Conservation (phyloP, 2,888 invertebrate genomes). For the Rhabditoides inermis region DNA sequence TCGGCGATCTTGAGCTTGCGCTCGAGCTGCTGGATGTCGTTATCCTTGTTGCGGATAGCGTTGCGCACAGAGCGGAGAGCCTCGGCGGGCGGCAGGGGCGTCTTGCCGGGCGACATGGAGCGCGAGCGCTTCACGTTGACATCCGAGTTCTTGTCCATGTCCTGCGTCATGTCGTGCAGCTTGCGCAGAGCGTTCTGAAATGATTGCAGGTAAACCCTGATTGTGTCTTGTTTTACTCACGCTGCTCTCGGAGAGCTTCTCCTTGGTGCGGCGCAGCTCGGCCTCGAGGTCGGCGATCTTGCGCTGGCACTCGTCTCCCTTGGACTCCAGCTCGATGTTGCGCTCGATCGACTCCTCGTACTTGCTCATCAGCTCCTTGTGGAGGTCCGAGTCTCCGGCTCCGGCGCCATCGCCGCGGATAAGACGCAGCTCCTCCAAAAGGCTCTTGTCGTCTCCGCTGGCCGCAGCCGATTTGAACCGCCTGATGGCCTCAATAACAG, state of each 20-base stretch:
- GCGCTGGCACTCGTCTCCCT: slow-evolving; percentile 43
- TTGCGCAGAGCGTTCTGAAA: slow-evolving; percentile 40
- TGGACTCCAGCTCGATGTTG: slow-evolving; percentile 49
- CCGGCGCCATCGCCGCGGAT: slow-evolving; percentile 14
- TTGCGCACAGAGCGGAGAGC: slow-evolving; percentile 46
- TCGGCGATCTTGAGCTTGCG: slow-evolving; percentile 45
- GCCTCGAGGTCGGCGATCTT: slow-evolving; percentile 46
- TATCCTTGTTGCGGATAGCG: slow-evolving; percentile 44
- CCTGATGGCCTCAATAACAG: slow-evolving; percentile 6
- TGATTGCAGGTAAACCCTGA: too few species aligned
- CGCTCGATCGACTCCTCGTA: slow-evolving; percentile 50
- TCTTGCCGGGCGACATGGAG: slow-evolving; percentile 45
- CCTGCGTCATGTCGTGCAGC: slow-evolving; percentile 43
- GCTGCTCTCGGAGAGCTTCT: slow-evolving; percentile 37
- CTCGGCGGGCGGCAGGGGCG: slow-evolving; percentile 42
- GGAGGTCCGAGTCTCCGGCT: slow-evolving; percentile 35
- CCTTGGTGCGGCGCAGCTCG: slow-evolving; percentile 41
- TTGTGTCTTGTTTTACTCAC: slow-evolving; percentile 1
- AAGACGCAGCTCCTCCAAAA: slow-evolving; percentile 26
- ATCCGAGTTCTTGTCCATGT: slow-evolving; percentile 29
- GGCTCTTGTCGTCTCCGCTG: slow-evolving; percentile 13
- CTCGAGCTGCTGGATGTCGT: slow-evolving; percentile 47
- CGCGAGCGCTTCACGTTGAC: slow-evolving; percentile 36
- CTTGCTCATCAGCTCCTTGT: slow-evolving; percentile 49
- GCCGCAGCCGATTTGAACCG: slow-evolving; percentile 9